Conservation (phyloP, 2,113 vertebrate genomes). For the Larimichthys polyactis region DNA sequence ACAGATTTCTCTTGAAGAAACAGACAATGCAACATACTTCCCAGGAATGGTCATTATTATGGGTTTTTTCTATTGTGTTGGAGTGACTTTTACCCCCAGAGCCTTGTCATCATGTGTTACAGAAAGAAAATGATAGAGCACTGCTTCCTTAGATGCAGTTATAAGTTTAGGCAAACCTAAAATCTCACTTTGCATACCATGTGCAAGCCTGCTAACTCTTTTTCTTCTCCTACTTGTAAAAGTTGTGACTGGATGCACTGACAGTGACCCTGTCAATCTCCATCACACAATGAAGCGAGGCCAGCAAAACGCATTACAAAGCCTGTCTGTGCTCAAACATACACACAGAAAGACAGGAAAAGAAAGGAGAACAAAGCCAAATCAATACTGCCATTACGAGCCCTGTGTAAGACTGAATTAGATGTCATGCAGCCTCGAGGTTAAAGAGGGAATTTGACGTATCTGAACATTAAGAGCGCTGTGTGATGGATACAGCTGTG, state of each 20-base stretch:
- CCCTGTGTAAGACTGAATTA: conserved; percentile 73
- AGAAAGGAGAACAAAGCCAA: conserved; percentile 50
- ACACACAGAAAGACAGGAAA: conserved; percentile 16
- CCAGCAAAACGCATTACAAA: conserved; percentile 7
- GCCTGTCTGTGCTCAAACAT: conserved; percentile 10
- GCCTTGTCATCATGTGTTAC: not conserved
- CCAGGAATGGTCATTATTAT: not conserved
- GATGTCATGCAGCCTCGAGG: conserved; percentile 73
- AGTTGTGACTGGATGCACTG: not conserved
- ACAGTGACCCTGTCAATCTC: not conserved
- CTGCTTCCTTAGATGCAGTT: not conserved
- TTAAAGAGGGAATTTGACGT: conserved; percentile 65
- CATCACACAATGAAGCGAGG: not conserved
- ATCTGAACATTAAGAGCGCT: conserved; percentile 71
- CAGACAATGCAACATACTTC: not conserved
- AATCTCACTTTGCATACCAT: not conserved
- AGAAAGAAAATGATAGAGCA: not conserved
- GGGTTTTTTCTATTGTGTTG: not conserved
- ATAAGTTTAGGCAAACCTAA: too few relatives aligned
- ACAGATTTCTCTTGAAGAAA: not conserved
- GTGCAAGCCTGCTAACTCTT: not conserved
- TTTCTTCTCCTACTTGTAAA: not conserved
- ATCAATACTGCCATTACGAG: conserved; percentile 82
- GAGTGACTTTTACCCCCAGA: not conserved
- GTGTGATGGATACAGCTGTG: conserved; percentile 54